phyloP scores from a whole-genome alignment of 2,797 vertebrate genomes.

The Furcifer pardalis region DNA sequence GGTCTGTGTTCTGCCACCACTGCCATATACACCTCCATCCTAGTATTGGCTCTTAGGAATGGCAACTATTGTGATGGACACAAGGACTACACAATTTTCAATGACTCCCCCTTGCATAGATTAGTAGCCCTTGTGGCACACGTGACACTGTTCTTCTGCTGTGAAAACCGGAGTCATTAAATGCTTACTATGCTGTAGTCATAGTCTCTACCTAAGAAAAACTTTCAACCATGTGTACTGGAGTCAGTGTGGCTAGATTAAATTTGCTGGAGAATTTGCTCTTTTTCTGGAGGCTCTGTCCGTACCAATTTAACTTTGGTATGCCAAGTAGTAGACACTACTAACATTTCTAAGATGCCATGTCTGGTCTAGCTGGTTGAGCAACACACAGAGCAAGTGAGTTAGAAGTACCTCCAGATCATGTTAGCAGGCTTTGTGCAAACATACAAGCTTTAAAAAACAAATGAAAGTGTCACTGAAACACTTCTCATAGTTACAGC shows the following conservation, averaged over 20 bases:
- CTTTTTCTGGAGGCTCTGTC: not conserved
- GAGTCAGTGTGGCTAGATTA: constrained; percentile 27
- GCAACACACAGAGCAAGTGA: constrained; percentile 3
- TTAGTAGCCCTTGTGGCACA: not conserved
- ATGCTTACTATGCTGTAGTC: not conserved
- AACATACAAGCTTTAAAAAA: not conserved
- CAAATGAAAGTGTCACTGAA: constrained; percentile 6
- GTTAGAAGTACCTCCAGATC: not conserved
- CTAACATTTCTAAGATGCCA: constrained; percentile 32
- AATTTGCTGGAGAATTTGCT: constrained; percentile 9
- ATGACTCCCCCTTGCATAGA: not conserved
- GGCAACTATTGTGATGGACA: not conserved
- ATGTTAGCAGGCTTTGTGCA: not conserved
- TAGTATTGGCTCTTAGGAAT: not conserved
- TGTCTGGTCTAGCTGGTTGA: constrained; percentile 28
- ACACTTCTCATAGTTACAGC: not conserved
- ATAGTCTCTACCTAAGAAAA: constrained; percentile 14
- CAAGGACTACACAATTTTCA: not conserved
- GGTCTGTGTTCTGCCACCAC: no score
- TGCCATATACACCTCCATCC: no score
- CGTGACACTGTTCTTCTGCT: not conserved
- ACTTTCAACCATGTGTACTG: not conserved
- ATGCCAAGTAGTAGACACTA: constrained; percentile 8
- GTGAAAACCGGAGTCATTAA: not conserved
- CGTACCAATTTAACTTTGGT: constrained; percentile 15